These are phyloP conservation scores for Cordilura impudica DNA, from an alignment of 2,888 invertebrate genomes.

Conservation along the genomic window DNA sequence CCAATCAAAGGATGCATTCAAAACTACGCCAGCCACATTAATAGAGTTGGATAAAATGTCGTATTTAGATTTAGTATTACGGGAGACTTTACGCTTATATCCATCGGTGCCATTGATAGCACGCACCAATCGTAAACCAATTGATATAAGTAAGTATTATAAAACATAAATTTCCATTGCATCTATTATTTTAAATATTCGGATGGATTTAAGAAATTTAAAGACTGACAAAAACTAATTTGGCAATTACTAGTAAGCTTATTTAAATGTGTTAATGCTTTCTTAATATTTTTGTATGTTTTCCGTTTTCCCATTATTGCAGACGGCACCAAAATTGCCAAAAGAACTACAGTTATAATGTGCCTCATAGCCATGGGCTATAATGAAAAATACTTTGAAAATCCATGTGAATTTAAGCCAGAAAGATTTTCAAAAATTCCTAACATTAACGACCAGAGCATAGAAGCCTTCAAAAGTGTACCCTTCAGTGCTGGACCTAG, in stretches of 20 bases:
- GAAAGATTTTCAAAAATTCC: slow-evolving; percentile 72
- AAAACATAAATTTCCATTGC: no score
- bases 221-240: no score
- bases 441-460: slow-evolving; percentile 39
- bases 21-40: slow-evolving; percentile 37
- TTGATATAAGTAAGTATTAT: slow-evolving; percentile 70
- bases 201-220: no score
- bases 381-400: slow-evolving; percentile 72
- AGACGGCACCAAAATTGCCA: slow-evolving; percentile 74
- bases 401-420: slow-evolving; percentile 75
- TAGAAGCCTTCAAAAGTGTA: slow-evolving; percentile 79
- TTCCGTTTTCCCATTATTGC: no score
- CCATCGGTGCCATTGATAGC: slow-evolving; percentile 73
- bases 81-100: slow-evolving; percentile 71
- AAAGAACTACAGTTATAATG: slow-evolving; percentile 71
- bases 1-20: slow-evolving; percentile 40
- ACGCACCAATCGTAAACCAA: slow-evolving; percentile 69
- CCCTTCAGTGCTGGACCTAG: slow-evolving; percentile 80
- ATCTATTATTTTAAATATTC: no score
- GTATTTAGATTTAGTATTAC: slow-evolving; percentile 71
- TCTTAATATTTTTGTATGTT: not conserved
- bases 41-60: slow-evolving; percentile 66
- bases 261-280: not conserved
- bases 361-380: slow-evolving; percentile 73
- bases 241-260: no score